A percentile compares a stretch with the other conserved stretches of the same genome.
phyloP scores from a whole-genome alignment of 2,113 vertebrate genomes.

The Axis porcinus region DNA sequence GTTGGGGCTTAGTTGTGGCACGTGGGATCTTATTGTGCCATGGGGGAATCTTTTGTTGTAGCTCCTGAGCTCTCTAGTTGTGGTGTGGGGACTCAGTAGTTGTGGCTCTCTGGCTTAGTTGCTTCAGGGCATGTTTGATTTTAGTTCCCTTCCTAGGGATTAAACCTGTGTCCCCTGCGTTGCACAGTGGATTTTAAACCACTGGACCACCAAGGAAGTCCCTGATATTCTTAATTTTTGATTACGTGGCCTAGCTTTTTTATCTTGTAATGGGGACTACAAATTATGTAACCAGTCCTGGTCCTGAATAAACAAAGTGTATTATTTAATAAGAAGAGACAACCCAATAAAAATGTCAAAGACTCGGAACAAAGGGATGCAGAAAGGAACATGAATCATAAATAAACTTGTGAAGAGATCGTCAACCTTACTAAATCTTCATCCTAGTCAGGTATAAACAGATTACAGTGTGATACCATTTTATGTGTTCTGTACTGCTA shows the following conservation, averaged over 20 bases:
- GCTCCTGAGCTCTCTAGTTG: background rate
- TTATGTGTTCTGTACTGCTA: background rate
- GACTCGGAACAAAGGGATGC: background rate
- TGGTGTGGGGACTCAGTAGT: background rate
- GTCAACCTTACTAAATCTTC: background rate
- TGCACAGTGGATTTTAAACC: background rate
- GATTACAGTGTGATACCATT: background rate
- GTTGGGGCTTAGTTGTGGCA: background rate
- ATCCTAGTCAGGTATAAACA: background rate
- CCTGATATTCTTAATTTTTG: slow-evolving; percentile 4
- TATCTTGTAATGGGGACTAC: background rate
- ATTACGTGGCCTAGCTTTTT: background rate
- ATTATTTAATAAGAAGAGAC: background rate
- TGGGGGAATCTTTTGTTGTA: background rate
- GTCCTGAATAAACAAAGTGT: background rate
- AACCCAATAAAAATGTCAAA: background rate
- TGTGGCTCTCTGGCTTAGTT: background rate
- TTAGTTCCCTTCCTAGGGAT: background rate
- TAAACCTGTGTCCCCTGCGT: background rate
- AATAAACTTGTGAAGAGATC: background rate
- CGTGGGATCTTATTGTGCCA: background rate
- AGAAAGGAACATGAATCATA: background rate
- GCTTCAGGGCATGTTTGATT: background rate
- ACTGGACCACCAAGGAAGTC: background rate
- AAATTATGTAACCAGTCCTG: background rate